Percentiles rank a stretch among this genome's conserved stretches.
These are phyloP conservation scores for Geodia barretti DNA, from an alignment of 37 sponge, comb jelly and placozoan species.

Conservation along the genomic window DNA sequence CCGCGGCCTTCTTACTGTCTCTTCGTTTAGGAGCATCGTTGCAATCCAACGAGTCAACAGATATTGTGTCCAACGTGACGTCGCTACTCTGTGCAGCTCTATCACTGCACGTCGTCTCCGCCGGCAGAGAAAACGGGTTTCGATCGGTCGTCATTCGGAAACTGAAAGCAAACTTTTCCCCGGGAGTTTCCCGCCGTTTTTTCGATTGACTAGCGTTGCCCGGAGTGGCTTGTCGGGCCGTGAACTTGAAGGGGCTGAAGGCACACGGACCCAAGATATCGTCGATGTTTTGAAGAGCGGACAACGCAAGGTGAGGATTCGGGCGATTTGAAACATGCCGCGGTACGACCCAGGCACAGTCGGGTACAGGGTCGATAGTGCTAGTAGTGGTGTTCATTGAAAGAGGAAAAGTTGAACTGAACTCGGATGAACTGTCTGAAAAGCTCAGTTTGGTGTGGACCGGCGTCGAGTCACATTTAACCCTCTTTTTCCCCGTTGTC, in stretches of 20 bases:
- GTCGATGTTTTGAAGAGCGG: neutral
- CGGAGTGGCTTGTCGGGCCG: neutral
- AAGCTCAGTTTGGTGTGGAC: neutral
- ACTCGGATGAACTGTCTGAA: neutral
- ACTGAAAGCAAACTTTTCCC: neutral
- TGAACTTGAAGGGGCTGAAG: constrained; percentile 30
- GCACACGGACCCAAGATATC: neutral
- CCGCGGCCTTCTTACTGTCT: no score
- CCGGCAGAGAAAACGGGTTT: neutral
- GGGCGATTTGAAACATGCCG: neutral
- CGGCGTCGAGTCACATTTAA: neutral
- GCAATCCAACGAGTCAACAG: neutral
- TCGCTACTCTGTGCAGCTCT: neutral
- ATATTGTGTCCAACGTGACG: neutral
- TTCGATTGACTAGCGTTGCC: neutral
- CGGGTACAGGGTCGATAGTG: neutral
- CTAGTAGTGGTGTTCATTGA: neutral
- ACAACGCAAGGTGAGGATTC: neutral
- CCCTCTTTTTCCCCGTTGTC: neutral
- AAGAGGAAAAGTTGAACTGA: neutral
- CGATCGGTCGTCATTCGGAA: neutral
- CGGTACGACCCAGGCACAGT: neutral
- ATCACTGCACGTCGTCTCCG: neutral
- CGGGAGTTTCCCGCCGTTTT: neutral
- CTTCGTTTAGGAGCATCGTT: neutral